Percentiles rank a stretch among this genome's conserved stretches.
phyloP scores from a whole-genome alignment of 1,140 invertebrate species.

The Matsumurasca onukii region DNA sequence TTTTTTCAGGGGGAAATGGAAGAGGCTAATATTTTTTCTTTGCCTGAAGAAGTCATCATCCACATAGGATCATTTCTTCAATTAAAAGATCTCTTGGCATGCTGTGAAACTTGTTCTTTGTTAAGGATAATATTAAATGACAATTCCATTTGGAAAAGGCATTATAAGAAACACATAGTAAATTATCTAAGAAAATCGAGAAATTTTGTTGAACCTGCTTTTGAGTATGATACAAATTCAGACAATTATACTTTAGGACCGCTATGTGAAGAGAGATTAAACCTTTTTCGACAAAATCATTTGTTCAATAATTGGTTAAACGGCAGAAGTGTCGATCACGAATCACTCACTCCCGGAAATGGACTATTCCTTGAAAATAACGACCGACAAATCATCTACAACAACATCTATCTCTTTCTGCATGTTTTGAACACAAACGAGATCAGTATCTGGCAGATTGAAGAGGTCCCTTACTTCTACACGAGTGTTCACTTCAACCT shows the following conservation, averaged over 20 bases:
- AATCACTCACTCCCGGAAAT: not conserved
- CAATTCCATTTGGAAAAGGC: slow-evolving; percentile 1
- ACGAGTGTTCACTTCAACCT: slow-evolving; percentile 3
- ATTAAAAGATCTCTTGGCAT: slow-evolving; percentile 5
- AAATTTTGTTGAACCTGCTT: not conserved
- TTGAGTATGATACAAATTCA: not conserved
- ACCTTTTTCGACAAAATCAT: slow-evolving; percentile 3
- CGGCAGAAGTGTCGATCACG: not conserved
- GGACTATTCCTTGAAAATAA: slow-evolving; percentile 13
- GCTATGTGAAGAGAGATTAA: not conserved
- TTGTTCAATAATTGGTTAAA: slow-evolving; percentile 8
- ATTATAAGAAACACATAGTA: not conserved
- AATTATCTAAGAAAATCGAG: not conserved
- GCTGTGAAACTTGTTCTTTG: not conserved
- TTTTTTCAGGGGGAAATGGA: too few relatives aligned
- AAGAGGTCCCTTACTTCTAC: slow-evolving; percentile 7
- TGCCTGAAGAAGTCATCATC: not conserved
- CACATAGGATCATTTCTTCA: not conserved
- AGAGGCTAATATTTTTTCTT: not conserved
- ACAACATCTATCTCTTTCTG: slow-evolving; percentile 11
- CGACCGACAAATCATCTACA: slow-evolving; percentile 21
- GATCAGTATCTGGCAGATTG: slow-evolving; percentile 12
- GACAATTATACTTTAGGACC: not conserved
- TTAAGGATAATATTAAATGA: not conserved
- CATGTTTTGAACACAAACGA: slow-evolving; percentile 10